Evolutionary conservation across 2,113 vertebrate genomes (phyloP).

Genomic region (Bujurquina vittata): DNA sequence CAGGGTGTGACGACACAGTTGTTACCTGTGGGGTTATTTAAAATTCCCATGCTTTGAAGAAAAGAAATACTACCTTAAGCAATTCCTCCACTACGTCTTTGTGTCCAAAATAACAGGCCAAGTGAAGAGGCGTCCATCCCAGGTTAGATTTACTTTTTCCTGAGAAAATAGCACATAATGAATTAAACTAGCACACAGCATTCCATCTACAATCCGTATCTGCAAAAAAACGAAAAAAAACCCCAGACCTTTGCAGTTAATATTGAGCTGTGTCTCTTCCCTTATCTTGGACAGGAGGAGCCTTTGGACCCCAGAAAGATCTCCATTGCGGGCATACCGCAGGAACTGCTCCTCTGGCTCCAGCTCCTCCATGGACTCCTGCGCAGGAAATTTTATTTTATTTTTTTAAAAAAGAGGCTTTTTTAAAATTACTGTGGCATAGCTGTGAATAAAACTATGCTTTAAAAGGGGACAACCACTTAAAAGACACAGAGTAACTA

Average conservation of each 20-base stretch:
- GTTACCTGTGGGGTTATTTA: background rate
- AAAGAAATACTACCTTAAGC: constrained; percentile 84
- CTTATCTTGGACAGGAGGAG: constrained; percentile 82
- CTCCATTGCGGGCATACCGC: constrained; percentile 90
- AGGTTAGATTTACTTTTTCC: constrained; percentile 94
- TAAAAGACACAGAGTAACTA: background rate
- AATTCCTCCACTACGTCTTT: constrained; percentile 89
- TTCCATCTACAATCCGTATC: background rate
- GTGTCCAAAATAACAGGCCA: constrained; percentile 97
- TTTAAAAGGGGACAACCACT: background rate
- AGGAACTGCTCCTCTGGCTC: constrained; percentile 91
- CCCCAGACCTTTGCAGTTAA: constrained; percentile 97
- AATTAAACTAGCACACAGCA: background rate
- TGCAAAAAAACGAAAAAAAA: no score
- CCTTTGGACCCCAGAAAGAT: constrained; percentile 83
- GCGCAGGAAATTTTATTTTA: background rate
- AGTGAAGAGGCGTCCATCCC: constrained; percentile 96
- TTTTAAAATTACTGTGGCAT: background rate
- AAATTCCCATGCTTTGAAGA: background rate
- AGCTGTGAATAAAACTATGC: background rate
- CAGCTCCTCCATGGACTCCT: constrained; percentile 77
- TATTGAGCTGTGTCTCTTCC: constrained; percentile 83
- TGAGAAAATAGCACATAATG: constrained; percentile 61
- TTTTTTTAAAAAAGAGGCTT: rapidly evolving
- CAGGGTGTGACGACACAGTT: constrained; percentile 13